phyloP scores from a whole-genome alignment of 2,888 invertebrate genomes.

The Cephonodes hylas region DNA sequence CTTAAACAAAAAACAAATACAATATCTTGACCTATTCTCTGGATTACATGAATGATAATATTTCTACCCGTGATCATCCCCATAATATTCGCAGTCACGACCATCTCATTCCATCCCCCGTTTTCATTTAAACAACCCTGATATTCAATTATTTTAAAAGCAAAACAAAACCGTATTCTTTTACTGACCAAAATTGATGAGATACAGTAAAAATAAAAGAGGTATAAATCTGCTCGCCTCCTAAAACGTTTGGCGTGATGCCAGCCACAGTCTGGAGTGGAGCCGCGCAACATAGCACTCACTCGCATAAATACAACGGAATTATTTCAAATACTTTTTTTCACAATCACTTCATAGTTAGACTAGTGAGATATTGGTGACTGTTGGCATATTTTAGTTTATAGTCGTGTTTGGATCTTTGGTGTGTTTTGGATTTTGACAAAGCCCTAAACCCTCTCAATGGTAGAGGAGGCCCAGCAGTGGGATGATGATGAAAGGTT shows the following conservation, averaged over 20 bases:
- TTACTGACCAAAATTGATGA: constrained; percentile 22
- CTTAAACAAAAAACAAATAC: background rate
- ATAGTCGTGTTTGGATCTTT: no score
- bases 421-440: no score
- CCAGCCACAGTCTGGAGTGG: constrained; percentile 9
- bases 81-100: background rate
- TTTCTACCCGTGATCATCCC: background rate
- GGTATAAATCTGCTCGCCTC: constrained; percentile 14
- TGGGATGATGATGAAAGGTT: no score
- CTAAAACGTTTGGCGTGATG: constrained; percentile 18
- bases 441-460: no score
- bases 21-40: background rate
- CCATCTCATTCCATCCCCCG: background rate
- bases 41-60: background rate
- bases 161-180: constrained; percentile 4
- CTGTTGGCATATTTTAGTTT: no score
- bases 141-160: constrained; percentile 10
- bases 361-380: no score
- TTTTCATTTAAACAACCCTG: background rate
- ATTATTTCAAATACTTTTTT: constrained; percentile 4
- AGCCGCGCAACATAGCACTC: background rate
- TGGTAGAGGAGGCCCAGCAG: no score
- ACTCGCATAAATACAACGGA: background rate
- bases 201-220: constrained; percentile 20
- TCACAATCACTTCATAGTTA: background rate